Evolutionary conservation across 2,888 invertebrate genomes (phyloP).

Genomic region (Cantharis lateralis): DNA sequence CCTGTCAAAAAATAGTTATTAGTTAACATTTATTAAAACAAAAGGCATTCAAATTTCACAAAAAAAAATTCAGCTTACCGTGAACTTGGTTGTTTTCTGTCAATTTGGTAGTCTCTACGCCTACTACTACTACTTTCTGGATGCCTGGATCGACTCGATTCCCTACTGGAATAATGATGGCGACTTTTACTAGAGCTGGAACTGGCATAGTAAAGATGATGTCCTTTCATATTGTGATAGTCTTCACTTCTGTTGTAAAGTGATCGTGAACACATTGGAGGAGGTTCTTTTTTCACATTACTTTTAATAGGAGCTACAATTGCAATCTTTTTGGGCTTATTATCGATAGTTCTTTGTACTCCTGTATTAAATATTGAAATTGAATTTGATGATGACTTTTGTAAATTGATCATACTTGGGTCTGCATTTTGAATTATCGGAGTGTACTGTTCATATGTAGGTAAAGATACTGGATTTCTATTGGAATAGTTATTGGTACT

Average conservation of each 20-base stretch:
- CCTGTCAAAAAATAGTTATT: background rate
- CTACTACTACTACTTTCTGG: too few species aligned
- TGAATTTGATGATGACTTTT: background rate
- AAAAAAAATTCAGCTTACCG: background rate
- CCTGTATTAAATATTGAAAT: conserved; percentile 5
- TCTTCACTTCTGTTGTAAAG: too few species aligned
- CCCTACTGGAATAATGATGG: too few species aligned
- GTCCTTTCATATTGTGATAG: too few species aligned
- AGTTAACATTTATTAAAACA: background rate
- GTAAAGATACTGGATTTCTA: background rate
- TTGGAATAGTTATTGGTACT: background rate
- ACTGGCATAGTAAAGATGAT: too few species aligned
- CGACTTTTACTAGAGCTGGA: too few species aligned
- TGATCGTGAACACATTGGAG: too few species aligned
- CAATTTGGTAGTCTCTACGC: too few species aligned
- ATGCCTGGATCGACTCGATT: too few species aligned
- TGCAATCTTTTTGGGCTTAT: conserved; percentile 7
- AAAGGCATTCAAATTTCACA: too few species aligned
- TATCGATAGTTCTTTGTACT: background rate
- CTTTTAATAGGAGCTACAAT: conserved; percentile 20
- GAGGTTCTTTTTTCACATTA: background rate
- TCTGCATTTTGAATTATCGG: background rate
- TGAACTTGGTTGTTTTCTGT: conserved; percentile 4
- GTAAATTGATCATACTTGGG: background rate
- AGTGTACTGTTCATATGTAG: background rate